These are phyloP conservation scores for Nixonia krombeini DNA, from an alignment of 1,140 invertebrate species.

Conservation along the genomic window DNA sequence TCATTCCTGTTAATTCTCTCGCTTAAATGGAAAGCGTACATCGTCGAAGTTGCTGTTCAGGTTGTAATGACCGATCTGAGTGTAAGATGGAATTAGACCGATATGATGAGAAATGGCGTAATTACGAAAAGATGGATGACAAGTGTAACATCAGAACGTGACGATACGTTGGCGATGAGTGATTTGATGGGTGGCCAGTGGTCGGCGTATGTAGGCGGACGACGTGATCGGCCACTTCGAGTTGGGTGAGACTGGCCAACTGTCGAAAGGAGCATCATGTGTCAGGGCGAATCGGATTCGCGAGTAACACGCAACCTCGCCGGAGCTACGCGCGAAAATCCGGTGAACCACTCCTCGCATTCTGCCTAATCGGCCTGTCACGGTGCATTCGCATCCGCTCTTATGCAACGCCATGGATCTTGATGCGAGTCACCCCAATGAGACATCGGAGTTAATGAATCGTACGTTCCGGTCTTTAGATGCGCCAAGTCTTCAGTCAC, in stretches of 20 bases:
- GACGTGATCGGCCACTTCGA: slow-evolving; percentile 34
- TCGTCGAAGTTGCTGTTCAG: no score
- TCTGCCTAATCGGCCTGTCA: slow-evolving; percentile 36
- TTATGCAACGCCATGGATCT: slow-evolving; percentile 40
- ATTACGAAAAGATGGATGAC: no score
- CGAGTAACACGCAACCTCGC: slow-evolving; percentile 42
- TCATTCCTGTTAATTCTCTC: no score
- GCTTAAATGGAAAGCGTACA: no score
- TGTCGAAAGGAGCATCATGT: slow-evolving; percentile 34
- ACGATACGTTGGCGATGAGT: no score
- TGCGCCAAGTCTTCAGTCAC: slow-evolving; percentile 55
- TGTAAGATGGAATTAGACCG: no score
- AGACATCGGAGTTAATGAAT: slow-evolving; percentile 64
- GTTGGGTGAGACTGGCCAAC: slow-evolving; percentile 8
- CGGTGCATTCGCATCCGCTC: slow-evolving; percentile 28
- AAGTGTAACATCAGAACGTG: no score
- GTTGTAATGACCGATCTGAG: no score
- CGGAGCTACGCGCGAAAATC: slow-evolving; percentile 29
- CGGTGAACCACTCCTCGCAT: slow-evolving; percentile 23
- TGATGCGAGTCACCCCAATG: slow-evolving; percentile 48
- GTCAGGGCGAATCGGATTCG: slow-evolving; percentile 45
- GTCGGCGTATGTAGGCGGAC: slow-evolving; percentile 13
- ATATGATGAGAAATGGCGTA: no score
- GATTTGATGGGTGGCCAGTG: no score
- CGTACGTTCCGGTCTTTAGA: slow-evolving; percentile 68